Conservation (phyloP, 2,113 vertebrate species). For the Suricata suricatta region DNA sequence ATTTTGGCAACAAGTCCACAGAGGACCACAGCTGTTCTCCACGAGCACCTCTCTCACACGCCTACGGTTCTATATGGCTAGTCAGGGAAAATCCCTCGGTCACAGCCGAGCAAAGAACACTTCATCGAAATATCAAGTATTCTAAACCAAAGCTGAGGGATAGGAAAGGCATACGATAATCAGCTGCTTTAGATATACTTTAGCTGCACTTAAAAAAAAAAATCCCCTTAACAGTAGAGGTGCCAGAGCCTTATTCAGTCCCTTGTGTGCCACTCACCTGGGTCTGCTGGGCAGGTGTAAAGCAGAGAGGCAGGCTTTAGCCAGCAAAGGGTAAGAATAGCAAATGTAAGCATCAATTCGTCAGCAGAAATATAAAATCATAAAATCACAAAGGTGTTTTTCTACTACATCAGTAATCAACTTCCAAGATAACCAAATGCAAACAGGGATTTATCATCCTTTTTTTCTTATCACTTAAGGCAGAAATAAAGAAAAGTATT, state of each 20-base stretch:
- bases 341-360: conserved; percentile 84
- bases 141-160: conserved; percentile 66
- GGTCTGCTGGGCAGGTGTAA: conserved; percentile 85
- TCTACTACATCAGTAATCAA: conserved; percentile 68
- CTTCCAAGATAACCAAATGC: conserved; percentile 71
- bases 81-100: conserved; percentile 87
- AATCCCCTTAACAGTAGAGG: conserved; percentile 65
- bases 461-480: conserved; percentile 56
- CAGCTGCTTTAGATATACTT: conserved; percentile 52
- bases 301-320: conserved; percentile 87
- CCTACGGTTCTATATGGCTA: conserved; percentile 91
- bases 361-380: conserved; percentile 79
- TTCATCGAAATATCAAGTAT: conserved; percentile 83
- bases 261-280: conserved; percentile 87
- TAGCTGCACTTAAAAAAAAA: conserved; percentile 64
- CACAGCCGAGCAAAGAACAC: conserved; percentile 83
- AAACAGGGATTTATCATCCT: conserved; percentile 59
- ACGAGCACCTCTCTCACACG: conserved; percentile 86
- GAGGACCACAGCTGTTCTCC: conserved; percentile 86
- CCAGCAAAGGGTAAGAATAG: conserved; percentile 89
- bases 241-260: conserved; percentile 72
- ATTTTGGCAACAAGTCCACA: conserved; percentile 90
- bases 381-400: conserved; percentile 80
- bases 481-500: conserved; percentile 66
- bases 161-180: conserved; percentile 53